These are phyloP conservation scores for Rhinichthys osculus DNA, from an alignment of 2,797 vertebrate species.

Conservation along the genomic window DNA sequence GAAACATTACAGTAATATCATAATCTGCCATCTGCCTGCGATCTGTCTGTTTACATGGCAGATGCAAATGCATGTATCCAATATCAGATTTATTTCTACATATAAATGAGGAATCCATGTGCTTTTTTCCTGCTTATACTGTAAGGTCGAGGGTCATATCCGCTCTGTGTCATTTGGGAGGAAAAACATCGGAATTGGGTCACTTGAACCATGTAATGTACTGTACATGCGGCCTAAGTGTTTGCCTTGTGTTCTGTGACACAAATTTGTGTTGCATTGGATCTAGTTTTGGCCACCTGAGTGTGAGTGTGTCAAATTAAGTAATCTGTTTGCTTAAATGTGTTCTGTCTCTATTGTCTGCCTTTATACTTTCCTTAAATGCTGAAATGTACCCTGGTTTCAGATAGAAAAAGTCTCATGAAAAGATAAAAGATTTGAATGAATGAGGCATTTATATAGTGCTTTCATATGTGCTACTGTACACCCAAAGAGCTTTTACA, in stretches of 20 bases:
- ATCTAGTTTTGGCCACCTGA: not conserved
- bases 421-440: not conserved
- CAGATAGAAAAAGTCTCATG: not conserved
- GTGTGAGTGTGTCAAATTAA: not conserved
- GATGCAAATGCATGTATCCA: no score
- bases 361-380: not conserved
- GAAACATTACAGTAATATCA: no score
- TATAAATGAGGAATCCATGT: not conserved
- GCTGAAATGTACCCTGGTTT: not conserved
- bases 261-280: not conserved
- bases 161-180: no score
- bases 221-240: not conserved
- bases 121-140: no score
- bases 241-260: conserved; percentile 8
- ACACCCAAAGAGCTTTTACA: no score
- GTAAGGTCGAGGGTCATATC: no score
- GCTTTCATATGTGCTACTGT: no score
- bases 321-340: not conserved
- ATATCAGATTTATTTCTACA: not conserved
- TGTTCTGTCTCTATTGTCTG: conserved; percentile 4
- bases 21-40: no score
- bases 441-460: no score
- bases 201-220: not conserved
- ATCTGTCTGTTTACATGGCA: no score
- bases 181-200: not conserved